Percentiles rank a stretch among this genome's conserved stretches.
Evolutionary conservation across 1,140 invertebrate genomes (phyloP).

Genomic region (Drosophila kepulauana): DNA sequence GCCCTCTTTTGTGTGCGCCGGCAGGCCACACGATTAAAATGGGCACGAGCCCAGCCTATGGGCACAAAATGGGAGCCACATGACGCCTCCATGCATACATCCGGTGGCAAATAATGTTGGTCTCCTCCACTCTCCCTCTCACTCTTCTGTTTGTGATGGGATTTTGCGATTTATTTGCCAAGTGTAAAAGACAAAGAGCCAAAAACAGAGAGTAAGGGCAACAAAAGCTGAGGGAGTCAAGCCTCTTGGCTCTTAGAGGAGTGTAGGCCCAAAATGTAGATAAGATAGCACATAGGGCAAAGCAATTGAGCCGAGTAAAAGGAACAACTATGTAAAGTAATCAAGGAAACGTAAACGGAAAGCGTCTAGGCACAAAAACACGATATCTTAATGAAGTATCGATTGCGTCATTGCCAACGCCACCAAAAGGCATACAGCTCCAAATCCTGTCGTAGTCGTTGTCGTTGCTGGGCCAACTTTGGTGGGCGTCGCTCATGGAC

Average conservation of each 20-base stretch:
- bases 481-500: constrained; percentile 11
- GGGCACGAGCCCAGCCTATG: constrained; percentile 15
- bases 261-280: constrained; percentile 58
- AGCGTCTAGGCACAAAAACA: constrained; percentile 80
- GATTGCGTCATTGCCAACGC: constrained; percentile 64
- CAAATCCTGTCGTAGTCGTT: not conserved
- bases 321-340: constrained; percentile 82
- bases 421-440: constrained; percentile 42
- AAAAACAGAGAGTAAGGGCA: constrained; percentile 5
- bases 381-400: constrained; percentile 85
- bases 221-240: constrained; percentile 27
- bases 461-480: constrained; percentile 10
- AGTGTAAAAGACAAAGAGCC: constrained; percentile 70
- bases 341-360: constrained; percentile 84
- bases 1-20: constrained; percentile 2
- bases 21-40: constrained; percentile 39
- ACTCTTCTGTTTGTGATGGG: constrained; percentile 51
- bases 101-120: constrained; percentile 78
- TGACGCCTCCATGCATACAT: constrained; percentile 66
- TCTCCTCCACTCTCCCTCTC: not conserved
- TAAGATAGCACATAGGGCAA: constrained; percentile 37
- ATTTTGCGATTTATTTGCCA: constrained; percentile 82
- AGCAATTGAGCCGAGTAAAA: constrained; percentile 29
- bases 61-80: constrained; percentile 30
- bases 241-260: constrained; percentile 35